Evolutionary conservation across 2,113 vertebrate species (phyloP).

Genomic region (Caloenas nicobarica): DNA sequence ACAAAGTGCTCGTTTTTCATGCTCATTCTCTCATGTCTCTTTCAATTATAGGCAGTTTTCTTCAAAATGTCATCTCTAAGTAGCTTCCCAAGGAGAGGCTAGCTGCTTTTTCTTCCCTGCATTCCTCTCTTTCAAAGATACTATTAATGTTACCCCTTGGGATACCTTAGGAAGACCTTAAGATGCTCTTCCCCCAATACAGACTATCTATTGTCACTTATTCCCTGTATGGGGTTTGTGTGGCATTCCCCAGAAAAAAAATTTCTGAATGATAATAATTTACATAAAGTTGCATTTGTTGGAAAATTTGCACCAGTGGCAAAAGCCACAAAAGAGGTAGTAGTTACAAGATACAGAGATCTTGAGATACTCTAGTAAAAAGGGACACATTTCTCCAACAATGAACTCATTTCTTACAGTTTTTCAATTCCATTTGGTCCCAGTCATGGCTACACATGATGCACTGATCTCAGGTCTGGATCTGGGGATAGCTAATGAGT

Average conservation of each 20-base stretch:
- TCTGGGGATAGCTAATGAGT: not conserved
- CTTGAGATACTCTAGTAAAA: not conserved
- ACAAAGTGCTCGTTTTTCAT: not conserved
- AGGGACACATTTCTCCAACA: not conserved
- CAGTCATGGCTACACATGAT: not conserved
- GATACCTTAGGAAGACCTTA: not conserved
- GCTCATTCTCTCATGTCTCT: not conserved
- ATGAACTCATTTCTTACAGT: not conserved
- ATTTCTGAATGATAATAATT: too few relatives aligned
- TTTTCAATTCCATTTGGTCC: not conserved
- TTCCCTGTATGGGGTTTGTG: not conserved
- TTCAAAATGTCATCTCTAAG: not conserved
- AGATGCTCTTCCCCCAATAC: not conserved
- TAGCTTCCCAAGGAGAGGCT: not conserved
- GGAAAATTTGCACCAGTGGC: not conserved
- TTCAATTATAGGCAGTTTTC: not conserved
- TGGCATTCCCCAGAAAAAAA: not conserved
- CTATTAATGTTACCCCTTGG: not conserved
- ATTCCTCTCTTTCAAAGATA: not conserved
- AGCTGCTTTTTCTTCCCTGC: not conserved
- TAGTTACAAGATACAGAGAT: not conserved
- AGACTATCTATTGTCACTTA: not conserved
- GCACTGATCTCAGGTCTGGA: not conserved
- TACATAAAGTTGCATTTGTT: not conserved
- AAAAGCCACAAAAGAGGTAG: not conserved